Evolutionary conservation across 1,140 invertebrate genomes (phyloP), one percentile per base, ranked within the genome.

Genomic region (Hyposmocoma kahamanoa): DNA sequence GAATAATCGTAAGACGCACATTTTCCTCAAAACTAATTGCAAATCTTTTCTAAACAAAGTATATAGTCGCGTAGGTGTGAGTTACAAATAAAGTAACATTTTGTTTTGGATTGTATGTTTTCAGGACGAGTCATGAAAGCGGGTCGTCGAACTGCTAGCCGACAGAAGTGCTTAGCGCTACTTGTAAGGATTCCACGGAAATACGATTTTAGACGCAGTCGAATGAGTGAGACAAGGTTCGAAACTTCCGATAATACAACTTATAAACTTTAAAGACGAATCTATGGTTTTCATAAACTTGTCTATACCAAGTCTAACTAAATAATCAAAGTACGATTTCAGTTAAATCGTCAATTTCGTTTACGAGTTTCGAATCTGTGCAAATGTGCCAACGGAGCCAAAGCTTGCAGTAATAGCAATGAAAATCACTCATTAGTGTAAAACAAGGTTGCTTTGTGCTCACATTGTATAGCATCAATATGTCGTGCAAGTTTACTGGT

Each of bases 141-240:
- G 67, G 75, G 81, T 84, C 81, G 69, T 69, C 71, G 81, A 81
- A 81, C 81, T 84, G 72, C 69, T 71, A 79, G 74, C 76, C 77
- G 75, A 75, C 75, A 70, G 58, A 67, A 73, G 67, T 78, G 78
- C 78, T 82, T 81, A 79, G 72, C 69, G 72, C 70, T 77, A 78
- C 69, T 84, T 79, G 81, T 82, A 79, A 78, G 81, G 81, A 84
- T 84, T 84, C 81, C 71, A 81, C 78, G 81, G 78, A 84, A 84
- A 84, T 84, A 82, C 78, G 75, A 73, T 81, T 84, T 84, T 84
- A 82, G 73, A 79, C 70, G 63, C 65, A 42, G 53, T 45, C 56
- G 50, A 59, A 52, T 50, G 69, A 65, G 59, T 60, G 62, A 46
- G 58, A 59, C 58, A 55, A 59, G 52, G 56, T 47, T 47, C 44